A percentile compares a stretch with the other conserved stretches of the same genome.
phyloP scores from a whole-genome alignment of 2,888 invertebrate genomes.

The Magallana nippona region DNA sequence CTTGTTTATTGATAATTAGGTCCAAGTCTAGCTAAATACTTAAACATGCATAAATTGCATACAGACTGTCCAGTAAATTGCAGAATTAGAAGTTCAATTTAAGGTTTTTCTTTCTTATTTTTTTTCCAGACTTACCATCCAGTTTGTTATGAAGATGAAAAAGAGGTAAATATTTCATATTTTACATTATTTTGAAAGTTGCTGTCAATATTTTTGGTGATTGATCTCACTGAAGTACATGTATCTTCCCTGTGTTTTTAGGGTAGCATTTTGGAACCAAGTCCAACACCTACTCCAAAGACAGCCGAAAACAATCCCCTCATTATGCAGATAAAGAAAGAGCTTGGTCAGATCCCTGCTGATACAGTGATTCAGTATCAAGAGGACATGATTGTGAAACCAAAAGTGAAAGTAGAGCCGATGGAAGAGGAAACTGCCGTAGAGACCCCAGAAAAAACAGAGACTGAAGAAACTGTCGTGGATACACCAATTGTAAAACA shows the following conservation, averaged over 20 bases:
- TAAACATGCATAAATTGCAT: no score
- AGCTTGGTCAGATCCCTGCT: slow-evolving; percentile 47
- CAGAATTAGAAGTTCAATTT: no score
- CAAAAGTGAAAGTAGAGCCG: slow-evolving; percentile 37
- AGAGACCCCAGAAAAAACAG: neutral
- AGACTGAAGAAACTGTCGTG: neutral
- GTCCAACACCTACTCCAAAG: slow-evolving; percentile 46
- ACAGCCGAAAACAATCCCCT: slow-evolving; percentile 52
- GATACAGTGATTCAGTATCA: slow-evolving; percentile 44
- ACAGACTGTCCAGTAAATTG: no score
- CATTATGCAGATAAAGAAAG: slow-evolving; percentile 51
- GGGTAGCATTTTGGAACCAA: slow-evolving; percentile 52
- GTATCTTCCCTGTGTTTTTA: slow-evolving; percentile 38
- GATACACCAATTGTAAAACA: slow-evolving; percentile 4
- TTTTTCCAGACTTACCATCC: slow-evolving; percentile 89
- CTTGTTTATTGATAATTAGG: neutral
- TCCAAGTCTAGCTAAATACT: no score
- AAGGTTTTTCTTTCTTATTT: slow-evolving; percentile 25
- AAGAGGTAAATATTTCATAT: slow-evolving; percentile 61
- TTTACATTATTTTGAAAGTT: no score
- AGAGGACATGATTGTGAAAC: slow-evolving; percentile 41
- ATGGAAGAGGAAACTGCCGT: slow-evolving; percentile 8
- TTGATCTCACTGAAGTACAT: no score
- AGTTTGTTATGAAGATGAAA: slow-evolving; percentile 89
- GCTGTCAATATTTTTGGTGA: no score